Evolutionary conservation across 2,113 vertebrate species (phyloP).

Genomic region (Martes martes): DNA sequence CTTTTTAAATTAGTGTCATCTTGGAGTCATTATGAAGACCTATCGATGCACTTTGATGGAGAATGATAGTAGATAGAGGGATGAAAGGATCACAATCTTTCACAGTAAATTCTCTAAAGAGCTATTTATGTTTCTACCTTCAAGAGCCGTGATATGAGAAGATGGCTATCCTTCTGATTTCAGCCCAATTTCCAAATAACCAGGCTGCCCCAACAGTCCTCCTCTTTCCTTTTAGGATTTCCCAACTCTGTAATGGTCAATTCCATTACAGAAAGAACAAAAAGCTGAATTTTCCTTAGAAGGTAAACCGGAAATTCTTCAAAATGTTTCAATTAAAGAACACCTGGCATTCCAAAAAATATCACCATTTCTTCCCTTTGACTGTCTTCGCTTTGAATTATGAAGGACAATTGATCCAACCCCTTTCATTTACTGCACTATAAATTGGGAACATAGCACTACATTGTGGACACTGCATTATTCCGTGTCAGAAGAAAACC

Average conservation of each 20-base stretch:
- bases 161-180: background rate
- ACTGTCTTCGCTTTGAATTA: conserved; percentile 23
- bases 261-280: background rate
- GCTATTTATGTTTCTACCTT: background rate
- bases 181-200: background rate
- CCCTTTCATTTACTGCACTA: conserved; percentile 2
- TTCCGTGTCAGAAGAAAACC: background rate
- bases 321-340: background rate
- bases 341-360: background rate
- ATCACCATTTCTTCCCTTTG: background rate
- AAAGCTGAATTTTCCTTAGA: background rate
- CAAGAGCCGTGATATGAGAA: background rate
- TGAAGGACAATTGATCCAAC: background rate
- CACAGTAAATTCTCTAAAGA: background rate
- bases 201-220: no score
- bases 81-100: background rate
- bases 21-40: background rate
- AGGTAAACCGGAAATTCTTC: conserved; percentile 5
- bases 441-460: background rate
- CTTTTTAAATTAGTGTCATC: background rate
- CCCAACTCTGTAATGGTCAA: background rate
- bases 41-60: background rate
- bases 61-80: background rate
- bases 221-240: background rate
- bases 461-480: conserved; percentile 5